Conservation (phyloP, 2,888 invertebrate genomes). For the Pyrocoelia pectoralis region DNA sequence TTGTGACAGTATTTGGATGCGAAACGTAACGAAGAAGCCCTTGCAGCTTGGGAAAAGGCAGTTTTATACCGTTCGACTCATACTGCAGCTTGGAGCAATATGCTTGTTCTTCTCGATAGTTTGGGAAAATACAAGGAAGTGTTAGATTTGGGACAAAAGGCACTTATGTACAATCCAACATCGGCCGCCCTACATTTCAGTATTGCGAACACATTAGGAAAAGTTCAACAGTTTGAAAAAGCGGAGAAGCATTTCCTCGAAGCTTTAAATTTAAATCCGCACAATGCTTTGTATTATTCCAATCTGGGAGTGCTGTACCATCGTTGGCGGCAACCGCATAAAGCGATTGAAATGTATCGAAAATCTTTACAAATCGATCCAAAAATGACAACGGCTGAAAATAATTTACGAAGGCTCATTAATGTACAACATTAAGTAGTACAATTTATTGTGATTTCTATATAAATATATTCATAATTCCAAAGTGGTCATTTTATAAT, state of each 20-base stretch:
- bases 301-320: constrained; percentile 95
- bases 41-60: constrained; percentile 84
- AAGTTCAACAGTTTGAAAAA: constrained; percentile 75
- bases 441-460: constrained; percentile 34
- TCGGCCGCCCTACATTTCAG: constrained; percentile 85
- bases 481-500: constrained; percentile 23
- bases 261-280: constrained; percentile 74
- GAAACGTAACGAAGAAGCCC: constrained; percentile 76
- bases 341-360: constrained; percentile 78
- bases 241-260: constrained; percentile 83
- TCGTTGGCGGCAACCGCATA: constrained; percentile 81
- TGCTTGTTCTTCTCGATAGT: constrained; percentile 84
- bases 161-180: constrained; percentile 74
- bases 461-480: constrained; percentile 36
- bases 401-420: constrained; percentile 66
- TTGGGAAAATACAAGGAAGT: constrained; percentile 67
- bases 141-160: constrained; percentile 72
- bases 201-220: constrained; percentile 88
- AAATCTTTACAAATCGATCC: constrained; percentile 79
- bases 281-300: constrained; percentile 83
- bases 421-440: constrained; percentile 11
- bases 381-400: constrained; percentile 70
- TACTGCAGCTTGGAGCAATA: constrained; percentile 90
- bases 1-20: constrained; percentile 79
- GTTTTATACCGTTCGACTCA: constrained; percentile 80